Evolutionary conservation across 2,888 invertebrate species (phyloP), one percentile per base, ranked within the genome.

Genomic region (Metacarcinus magister): DNA sequence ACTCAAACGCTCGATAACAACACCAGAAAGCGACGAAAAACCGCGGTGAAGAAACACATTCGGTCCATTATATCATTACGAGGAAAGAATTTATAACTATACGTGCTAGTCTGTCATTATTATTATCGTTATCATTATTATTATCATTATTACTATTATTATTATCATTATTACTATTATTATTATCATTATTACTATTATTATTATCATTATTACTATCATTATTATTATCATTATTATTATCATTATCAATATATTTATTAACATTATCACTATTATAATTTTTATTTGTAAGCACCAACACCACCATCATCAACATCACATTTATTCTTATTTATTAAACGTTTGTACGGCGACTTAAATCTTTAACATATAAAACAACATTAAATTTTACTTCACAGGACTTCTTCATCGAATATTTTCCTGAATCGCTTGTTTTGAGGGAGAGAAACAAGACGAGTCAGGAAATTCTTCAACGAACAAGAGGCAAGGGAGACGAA

Each of bases 1-100:
- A 82, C 32, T 82, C 82, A 82, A 82, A 82, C 32, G 82, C 32
- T 82, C 82, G 32, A 82, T 82, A 82, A 82, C 82, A 82, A 28
- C 82, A 82, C 32, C 82, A 10, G 82, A 82, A 82, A 32, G 82
- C 82, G 82, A 82, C 28, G 82, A 82, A 82, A 82, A 82, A 82
- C 82, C 82, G 32, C 4, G 32, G 32, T 82, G 82, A 32, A 28
- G 54, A 82, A 67, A 82, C 82, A 82, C 32, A 82, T 13, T 82
- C 82, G 13, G 32, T 82, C 32, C 82, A 82, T 82, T 82, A 32
- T 10, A 82, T 82, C 82, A 82, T 5, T 28, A 28, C 28, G 10
- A 32, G 82, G 10, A 5, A 32, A 13, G 28, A 82, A 82, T 28
- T 82, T 28, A 82, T 82, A 8, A 82, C 32, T 8, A 32, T 82